Evolutionary conservation across 37 sponge, comb jelly and placozoan genomes (phyloP), one percentile per base, ranked within the genome.

Genomic region (Mnemiopsis leidyi): DNA sequence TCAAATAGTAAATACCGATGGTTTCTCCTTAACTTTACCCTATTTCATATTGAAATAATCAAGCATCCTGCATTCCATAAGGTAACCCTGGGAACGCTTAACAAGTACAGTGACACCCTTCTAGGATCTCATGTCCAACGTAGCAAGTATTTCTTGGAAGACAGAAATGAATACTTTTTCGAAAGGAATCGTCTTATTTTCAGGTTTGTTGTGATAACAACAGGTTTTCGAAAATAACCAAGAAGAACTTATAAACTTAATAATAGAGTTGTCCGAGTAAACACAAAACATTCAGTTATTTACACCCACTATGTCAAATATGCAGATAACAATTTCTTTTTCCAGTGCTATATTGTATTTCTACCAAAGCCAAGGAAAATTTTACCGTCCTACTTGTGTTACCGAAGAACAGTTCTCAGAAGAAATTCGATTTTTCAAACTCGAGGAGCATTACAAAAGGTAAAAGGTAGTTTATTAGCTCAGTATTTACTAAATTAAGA

Each of bases 351-450:
- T 85, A 20, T 29, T 85, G 20, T 85, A 85, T 29, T 85, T 85
- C 90, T 85, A 85, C 61, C 90, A 85, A 39, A 85, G 90, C 48
- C 90, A 85, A 23, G 90, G 90, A 7, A 85, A 85, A 29, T 85
- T 85, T 61, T 85, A 85, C 61, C 39, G 90, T 5, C 90, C 90
- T 9, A 85, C 90, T 26, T 85, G 90, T 40, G 90, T 85, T 18
- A 37, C 90, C 1, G 90, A 85, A 37, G 90, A 85, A 37, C 90
- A 85, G 26, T 85, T 85, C 39, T 37, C 36, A 21, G 90, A 85
- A 61, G 90, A 85, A 39, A 40, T 85, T n/a, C 90, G 90, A 13
- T 85, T 85, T 33, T 85, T 85, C 29, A 85, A 85, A 85, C 90
- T 85, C 26, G 90, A 85, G 61, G 29, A 38, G n/a, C 35, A 85